Conservation (phyloP, 2,888 invertebrate species). For the Sclerodermus sp. region DNA sequence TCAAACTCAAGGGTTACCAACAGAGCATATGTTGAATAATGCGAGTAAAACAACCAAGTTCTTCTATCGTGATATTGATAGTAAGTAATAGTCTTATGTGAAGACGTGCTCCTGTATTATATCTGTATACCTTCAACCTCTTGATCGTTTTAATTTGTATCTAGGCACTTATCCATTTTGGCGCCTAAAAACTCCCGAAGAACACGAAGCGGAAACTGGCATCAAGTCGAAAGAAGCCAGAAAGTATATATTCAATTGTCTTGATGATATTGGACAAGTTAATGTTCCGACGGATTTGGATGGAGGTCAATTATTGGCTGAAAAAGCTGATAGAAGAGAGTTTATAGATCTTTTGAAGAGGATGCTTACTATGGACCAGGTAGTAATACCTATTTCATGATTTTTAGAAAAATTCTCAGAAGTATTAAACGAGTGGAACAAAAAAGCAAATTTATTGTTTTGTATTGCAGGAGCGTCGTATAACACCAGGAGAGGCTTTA, state of each 20-base stretch:
- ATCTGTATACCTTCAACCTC: constrained; percentile 1
- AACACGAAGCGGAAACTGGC: constrained; percentile 96
- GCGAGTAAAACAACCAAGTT: constrained; percentile 99
- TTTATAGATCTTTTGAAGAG: constrained; percentile 97
- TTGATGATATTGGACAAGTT: constrained; percentile 97
- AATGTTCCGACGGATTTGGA: constrained; percentile 97
- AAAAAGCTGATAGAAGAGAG: constrained; percentile 95
- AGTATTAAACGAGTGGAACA: not conserved
- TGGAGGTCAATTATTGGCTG: constrained; percentile 93
- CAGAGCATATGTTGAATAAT: constrained; percentile 95
- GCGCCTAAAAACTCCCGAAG: constrained; percentile 92
- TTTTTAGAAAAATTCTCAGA: constrained; percentile 1
- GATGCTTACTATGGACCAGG: constrained; percentile 98
- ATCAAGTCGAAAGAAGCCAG: constrained; percentile 99
- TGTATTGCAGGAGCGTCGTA: constrained; percentile 76
- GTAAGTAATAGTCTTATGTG: no score
- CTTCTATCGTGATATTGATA: constrained; percentile 95
- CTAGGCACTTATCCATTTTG: constrained; percentile 76
- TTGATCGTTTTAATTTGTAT: not conserved
- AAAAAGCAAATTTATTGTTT: not conserved
- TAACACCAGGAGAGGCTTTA: constrained; percentile 93
- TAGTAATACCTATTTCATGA: constrained; percentile 61
- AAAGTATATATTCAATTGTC: constrained; percentile 98
- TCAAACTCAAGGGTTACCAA: constrained; percentile 96
- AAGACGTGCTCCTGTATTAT: no score